A percentile compares a stretch with the other conserved stretches of the same genome.
These are phyloP conservation scores for Ditylenchus weischeri DNA, from an alignment of 2,888 invertebrate species.

Conservation along the genomic window DNA sequence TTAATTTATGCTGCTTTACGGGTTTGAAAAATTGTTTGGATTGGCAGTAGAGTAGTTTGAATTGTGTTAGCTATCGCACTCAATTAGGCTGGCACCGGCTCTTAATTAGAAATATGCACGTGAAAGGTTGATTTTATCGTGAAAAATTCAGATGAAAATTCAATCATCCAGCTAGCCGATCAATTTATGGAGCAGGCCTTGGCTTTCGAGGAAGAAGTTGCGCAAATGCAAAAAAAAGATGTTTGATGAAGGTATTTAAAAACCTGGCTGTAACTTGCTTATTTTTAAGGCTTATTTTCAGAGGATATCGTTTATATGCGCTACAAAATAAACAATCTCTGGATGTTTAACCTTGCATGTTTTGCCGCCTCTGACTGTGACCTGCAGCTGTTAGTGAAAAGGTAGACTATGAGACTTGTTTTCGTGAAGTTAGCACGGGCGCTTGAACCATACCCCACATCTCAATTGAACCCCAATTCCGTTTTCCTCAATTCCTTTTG, in stretches of 20 bases:
- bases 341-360: conserved; percentile 32
- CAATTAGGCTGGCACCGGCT: too few relatives aligned
- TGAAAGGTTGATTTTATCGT: background rate
- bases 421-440: background rate
- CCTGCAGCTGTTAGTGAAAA: conserved; percentile 24
- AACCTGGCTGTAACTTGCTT: too few relatives aligned
- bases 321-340: conserved; percentile 30
- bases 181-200: conserved; percentile 35
- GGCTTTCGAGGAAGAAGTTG: conserved; percentile 17
- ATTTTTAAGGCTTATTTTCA: too few relatives aligned
- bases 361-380: conserved; percentile 30
- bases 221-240: conserved; percentile 20
- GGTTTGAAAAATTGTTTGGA: too few relatives aligned
- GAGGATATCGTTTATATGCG: conserved; percentile 22
- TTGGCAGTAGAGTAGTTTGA: too few relatives aligned
- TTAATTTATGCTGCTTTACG: too few relatives aligned
- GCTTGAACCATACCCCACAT: too few relatives aligned
- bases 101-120: too few relatives aligned
- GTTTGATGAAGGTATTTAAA: conserved; percentile 24
- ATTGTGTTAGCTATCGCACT: too few relatives aligned
- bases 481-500: too few relatives aligned
- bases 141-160: conserved; percentile 13
- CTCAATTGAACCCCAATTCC: too few relatives aligned
- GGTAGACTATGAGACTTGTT: conserved; percentile 14
- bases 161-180: conserved; percentile 21